These are phyloP conservation scores for Macrocentrus cingulum DNA, from an alignment of 1,140 invertebrate species.

Conservation along the genomic window DNA sequence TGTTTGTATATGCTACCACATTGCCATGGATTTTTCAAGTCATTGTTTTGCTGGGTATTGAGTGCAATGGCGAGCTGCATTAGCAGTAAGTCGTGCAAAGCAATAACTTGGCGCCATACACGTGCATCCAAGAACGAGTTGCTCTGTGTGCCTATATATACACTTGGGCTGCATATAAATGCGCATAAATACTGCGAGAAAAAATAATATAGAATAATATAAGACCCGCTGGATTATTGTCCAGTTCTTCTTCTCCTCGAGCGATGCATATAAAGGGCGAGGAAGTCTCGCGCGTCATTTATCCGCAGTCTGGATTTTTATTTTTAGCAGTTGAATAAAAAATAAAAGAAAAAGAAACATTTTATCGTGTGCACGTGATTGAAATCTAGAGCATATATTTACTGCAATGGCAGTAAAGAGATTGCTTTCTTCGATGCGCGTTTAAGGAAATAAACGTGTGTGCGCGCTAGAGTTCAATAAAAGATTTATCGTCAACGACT, in stretches of 20 bases:
- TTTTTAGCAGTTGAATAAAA: no score
- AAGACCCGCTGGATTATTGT: no score
- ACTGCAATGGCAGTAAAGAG: not conserved
- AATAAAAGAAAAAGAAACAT: no score
- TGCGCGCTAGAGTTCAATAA: not conserved
- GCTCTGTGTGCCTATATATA: no score
- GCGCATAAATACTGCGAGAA: no score
- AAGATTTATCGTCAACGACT: conserved; percentile 2
- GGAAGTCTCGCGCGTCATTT: no score
- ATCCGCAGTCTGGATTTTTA: no score
- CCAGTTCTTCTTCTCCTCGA: no score
- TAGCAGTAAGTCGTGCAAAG: not conserved
- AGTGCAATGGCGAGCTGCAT: conserved; percentile 1
- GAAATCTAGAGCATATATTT: conserved; percentile 3
- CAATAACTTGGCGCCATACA: conserved; percentile 5
- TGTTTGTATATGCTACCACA: no score
- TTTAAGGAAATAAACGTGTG: conserved; percentile 5
- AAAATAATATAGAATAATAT: no score
- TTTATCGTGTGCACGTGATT: not conserved
- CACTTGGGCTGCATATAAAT: not conserved
- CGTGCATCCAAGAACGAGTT: not conserved
- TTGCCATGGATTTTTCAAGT: no score
- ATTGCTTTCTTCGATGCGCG: not conserved
- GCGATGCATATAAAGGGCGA: no score
- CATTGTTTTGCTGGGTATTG: not conserved